A percentile compares a stretch with the other conserved stretches of the same genome.
phyloP scores from a whole-genome alignment of 1,140 invertebrate genomes.

The Dendrolimus kikuchii region DNA sequence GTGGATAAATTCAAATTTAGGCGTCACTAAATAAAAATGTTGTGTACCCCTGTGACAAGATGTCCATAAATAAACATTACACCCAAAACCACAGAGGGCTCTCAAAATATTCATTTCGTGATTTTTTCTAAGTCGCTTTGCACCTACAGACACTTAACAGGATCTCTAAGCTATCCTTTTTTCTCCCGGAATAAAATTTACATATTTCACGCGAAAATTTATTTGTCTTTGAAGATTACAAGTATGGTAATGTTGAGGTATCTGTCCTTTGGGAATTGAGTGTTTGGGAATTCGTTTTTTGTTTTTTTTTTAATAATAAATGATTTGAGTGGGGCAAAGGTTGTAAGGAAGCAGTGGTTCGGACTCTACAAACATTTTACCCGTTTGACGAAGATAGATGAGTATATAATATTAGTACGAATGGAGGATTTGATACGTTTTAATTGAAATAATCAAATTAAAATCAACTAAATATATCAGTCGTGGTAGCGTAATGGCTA shows the following conservation, averaged over 20 bases:
- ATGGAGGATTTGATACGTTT: too few relatives aligned
- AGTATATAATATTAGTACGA: too few relatives aligned
- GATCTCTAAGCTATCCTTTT: conserved; percentile 7
- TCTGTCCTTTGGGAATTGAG: conserved; percentile 6
- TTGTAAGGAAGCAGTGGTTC: too few relatives aligned
- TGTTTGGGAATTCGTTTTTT: not conserved
- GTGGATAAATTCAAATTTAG: too few relatives aligned
- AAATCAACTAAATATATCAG: too few relatives aligned
- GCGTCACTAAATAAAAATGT: too few relatives aligned
- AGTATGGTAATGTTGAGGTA: conserved; percentile 12
- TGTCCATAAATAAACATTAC: conserved; percentile 16
- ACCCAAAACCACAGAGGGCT: conserved; percentile 14
- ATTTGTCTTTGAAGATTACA: conserved; percentile 13
- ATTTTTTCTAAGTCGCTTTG: conserved; percentile 14
- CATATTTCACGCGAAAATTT: conserved; percentile 17
- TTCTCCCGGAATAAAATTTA: conserved; percentile 12
- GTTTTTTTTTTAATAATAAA: not conserved
- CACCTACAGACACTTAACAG: conserved; percentile 9
- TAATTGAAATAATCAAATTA: too few relatives aligned
- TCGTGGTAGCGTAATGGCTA: too few relatives aligned
- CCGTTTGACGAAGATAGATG: too few relatives aligned
- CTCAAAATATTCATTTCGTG: conserved; percentile 17
- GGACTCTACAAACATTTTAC: too few relatives aligned
- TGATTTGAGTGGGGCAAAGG: too few relatives aligned
- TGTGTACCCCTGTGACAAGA: too few relatives aligned